phyloP scores from a whole-genome alignment of 2,888 invertebrate species.

The Prosopocoilus inquinatus region DNA sequence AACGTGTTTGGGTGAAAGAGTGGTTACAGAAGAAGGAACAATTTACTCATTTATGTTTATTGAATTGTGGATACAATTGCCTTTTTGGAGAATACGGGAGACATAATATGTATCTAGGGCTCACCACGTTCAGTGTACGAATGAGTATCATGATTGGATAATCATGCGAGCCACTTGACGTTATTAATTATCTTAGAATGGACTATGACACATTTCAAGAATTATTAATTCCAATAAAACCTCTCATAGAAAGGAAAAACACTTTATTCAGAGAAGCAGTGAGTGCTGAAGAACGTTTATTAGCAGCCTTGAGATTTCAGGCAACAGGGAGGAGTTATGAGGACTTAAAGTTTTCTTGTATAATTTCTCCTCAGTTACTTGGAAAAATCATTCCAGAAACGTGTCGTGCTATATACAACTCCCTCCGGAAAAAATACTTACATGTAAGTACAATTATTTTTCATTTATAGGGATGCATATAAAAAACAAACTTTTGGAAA shows the following conservation, averaged over 20 bases:
- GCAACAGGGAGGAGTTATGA: slow-evolving; percentile 32
- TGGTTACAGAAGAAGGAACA: slow-evolving; percentile 4
- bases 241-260: slow-evolving; percentile 20
- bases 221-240: slow-evolving; percentile 19
- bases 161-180: slow-evolving; percentile 16
- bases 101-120: no score
- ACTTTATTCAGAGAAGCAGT: slow-evolving; percentile 28
- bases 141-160: no score
- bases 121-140: no score
- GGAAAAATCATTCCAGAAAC: slow-evolving; percentile 33
- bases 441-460: slow-evolving; percentile 21
- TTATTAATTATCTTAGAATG: slow-evolving; percentile 29
- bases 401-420: slow-evolving; percentile 28
- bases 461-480: background rate
- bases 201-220: slow-evolving; percentile 23
- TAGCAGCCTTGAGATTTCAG: slow-evolving; percentile 30
- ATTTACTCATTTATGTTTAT: slow-evolving; percentile 3
- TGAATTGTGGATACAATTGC: no score
- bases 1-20: slow-evolving; percentile 4
- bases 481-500: background rate
- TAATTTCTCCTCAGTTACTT: slow-evolving; percentile 33
- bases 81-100: no score
- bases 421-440: slow-evolving; percentile 28
- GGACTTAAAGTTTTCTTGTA: slow-evolving; percentile 32
- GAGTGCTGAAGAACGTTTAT: slow-evolving; percentile 26